These are phyloP conservation scores for Chaetodon auriga DNA, from an alignment of 2,113 vertebrate species.

Conservation along the genomic window DNA sequence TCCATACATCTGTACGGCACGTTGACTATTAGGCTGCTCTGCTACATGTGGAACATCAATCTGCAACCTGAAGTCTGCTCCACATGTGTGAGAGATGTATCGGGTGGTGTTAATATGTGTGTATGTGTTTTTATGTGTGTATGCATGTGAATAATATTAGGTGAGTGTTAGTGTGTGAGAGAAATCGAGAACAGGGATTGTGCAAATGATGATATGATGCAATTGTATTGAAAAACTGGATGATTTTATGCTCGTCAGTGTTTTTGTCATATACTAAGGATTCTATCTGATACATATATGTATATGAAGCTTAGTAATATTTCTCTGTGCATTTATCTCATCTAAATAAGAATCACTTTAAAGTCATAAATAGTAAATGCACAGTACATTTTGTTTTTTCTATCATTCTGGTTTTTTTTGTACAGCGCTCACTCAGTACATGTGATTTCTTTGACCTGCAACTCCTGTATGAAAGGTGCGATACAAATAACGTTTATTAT, in stretches of 20 bases:
- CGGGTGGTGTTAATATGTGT: conserved; percentile 34
- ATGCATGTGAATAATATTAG: conserved; percentile 6
- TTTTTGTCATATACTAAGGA: background rate
- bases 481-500: too few relatives aligned
- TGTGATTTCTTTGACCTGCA: too few relatives aligned
- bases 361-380: background rate
- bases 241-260: background rate
- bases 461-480: too few relatives aligned
- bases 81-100: conserved; percentile 67
- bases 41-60: conserved; percentile 68
- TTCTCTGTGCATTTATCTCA: background rate
- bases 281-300: too few relatives aligned
- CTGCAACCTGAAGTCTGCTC: conserved; percentile 57
- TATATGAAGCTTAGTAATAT: background rate
- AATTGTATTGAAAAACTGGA: background rate
- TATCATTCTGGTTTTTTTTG: too few relatives aligned
- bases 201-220: background rate
- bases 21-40: conserved; percentile 21
- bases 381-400: too few relatives aligned
- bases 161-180: conserved; percentile 2
- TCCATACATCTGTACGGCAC: conserved; percentile 67
- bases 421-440: too few relatives aligned
- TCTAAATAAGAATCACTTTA: too few relatives aligned
- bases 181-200: background rate
- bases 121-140: conserved; percentile 1